phyloP scores from a whole-genome alignment of 1,140 invertebrate species.

The Heliconius congener region DNA sequence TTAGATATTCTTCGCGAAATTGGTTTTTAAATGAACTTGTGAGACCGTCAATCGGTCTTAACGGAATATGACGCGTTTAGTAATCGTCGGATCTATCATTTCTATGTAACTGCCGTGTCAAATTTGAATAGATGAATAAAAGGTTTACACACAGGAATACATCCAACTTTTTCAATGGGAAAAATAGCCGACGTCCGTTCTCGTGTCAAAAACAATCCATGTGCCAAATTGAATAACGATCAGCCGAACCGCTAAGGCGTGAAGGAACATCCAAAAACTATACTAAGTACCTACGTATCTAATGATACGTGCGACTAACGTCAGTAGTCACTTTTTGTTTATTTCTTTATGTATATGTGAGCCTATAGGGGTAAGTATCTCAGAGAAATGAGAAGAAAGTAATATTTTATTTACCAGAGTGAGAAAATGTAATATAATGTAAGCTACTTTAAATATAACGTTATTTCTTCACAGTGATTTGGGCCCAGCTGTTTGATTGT shows the following conservation, averaged over 20 bases:
- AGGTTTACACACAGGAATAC: not conserved
- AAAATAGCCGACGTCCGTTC: not conserved
- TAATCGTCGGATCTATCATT: not conserved
- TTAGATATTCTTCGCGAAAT: not conserved
- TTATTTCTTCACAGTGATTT: too few relatives aligned
- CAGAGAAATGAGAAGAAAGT: not conserved
- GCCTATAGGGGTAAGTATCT: not conserved
- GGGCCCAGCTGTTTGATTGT: too few relatives aligned
- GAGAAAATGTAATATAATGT: too few relatives aligned
- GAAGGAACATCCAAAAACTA: not conserved
- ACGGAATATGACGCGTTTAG: not conserved
- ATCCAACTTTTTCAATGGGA: not conserved
- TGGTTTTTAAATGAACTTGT: not conserved
- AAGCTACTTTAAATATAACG: too few relatives aligned
- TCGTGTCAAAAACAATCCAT: constrained; percentile 3
- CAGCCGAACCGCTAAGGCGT: not conserved
- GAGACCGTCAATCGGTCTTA: not conserved
- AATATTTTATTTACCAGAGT: not conserved
- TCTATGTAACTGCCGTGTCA: not conserved
- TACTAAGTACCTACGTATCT: not conserved
- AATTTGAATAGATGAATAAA: too few relatives aligned
- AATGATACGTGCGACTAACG: not conserved
- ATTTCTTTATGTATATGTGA: not conserved
- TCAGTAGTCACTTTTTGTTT: not conserved
- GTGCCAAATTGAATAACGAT: constrained; percentile 11